Evolutionary conservation across 1,140 invertebrate genomes (phyloP).

Genomic region (Coelopa frigida): DNA sequence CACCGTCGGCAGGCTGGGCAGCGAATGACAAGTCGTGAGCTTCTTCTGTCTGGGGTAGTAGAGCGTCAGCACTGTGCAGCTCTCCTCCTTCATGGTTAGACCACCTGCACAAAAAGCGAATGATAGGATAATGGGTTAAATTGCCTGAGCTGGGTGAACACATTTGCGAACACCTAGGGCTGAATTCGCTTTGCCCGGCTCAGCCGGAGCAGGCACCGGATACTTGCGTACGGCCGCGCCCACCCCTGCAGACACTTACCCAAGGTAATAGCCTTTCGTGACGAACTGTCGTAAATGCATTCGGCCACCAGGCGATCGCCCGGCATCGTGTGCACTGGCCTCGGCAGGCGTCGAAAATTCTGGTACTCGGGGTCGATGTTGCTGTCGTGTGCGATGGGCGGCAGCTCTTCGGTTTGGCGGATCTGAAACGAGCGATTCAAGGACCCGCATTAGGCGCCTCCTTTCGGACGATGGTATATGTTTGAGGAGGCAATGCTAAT

Average conservation of each 20-base stretch:
- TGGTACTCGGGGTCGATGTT: slow-evolving; percentile 58
- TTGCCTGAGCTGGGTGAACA: slow-evolving; percentile 10
- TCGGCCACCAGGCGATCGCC: slow-evolving; percentile 59
- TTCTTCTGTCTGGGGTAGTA: slow-evolving; percentile 58
- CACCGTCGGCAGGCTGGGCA: slow-evolving; percentile 57
- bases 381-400: slow-evolving; percentile 53
- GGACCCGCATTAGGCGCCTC: no score
- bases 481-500: no score
- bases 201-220: no score
- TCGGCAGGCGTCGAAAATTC: slow-evolving; percentile 51
- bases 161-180: slow-evolving; percentile 9
- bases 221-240: no score
- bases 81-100: slow-evolving; percentile 57
- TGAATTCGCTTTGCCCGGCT: slow-evolving; percentile 8
- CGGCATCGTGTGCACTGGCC: slow-evolving; percentile 50
- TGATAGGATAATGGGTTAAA: slow-evolving; percentile 11
- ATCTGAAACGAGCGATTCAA: slow-evolving; percentile 29
- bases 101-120: slow-evolving; percentile 35
- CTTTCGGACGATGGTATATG: no score
- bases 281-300: slow-evolving; percentile 59
- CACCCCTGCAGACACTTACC: slow-evolving; percentile 44
- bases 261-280: slow-evolving; percentile 53
- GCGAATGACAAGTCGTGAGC: slow-evolving; percentile 56
- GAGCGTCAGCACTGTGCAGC: slow-evolving; percentile 57
- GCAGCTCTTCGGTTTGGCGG: slow-evolving; percentile 49